Evolutionary conservation across 2,888 invertebrate species (phyloP), one percentile per base, ranked within the genome.

Genomic region (Andrena praecox): DNA sequence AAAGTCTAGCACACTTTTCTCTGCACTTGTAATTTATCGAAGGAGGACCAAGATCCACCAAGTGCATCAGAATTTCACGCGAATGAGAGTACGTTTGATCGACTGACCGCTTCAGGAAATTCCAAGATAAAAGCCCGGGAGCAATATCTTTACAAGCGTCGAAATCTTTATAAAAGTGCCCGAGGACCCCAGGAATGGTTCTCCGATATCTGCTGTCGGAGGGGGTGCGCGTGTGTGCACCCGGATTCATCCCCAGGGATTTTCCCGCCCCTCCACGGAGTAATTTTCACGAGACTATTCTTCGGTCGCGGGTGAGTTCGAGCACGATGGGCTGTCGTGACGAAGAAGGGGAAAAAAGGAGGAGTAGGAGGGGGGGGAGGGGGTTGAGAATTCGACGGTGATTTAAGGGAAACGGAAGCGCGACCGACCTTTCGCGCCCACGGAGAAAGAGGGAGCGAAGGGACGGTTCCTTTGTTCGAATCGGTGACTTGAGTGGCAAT

Each of bases 401-500:
- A 80, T 80, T 80, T 77, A 80, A 77, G 59, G 48, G 54, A 54
- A 63, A 64, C 62, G 52, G 31, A 56, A 56, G 20, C 62, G 24
- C 27, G 35, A 31, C 42, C 54, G 80, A 81, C 54, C 66, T 60
- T 27, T 33, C 33, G 42, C 50, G 60, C 10, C 33, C 62, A 63
- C 12, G 33, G 35, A 50, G 64, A n/a, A 48, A 56, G 24, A 12
- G 8, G 12, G 33, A 50, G 60, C 35, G 62, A 50, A 66, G 27
- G 69, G 59, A 77, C 10, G 67, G 63, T 60, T 54, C 67, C 59
- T 63, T 66, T 35, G 69, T 78, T 77, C 56, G 83, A 77, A 76
- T 63, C 73, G 77, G 56, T 54, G 69, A 69, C 78, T 73, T 73
- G 85, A 87, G 85, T 75, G 76, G 87, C 87, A 84, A 89, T 88